Conservation (phyloP, 2,797 vertebrate species). For the Eulemur albifrons region DNA sequence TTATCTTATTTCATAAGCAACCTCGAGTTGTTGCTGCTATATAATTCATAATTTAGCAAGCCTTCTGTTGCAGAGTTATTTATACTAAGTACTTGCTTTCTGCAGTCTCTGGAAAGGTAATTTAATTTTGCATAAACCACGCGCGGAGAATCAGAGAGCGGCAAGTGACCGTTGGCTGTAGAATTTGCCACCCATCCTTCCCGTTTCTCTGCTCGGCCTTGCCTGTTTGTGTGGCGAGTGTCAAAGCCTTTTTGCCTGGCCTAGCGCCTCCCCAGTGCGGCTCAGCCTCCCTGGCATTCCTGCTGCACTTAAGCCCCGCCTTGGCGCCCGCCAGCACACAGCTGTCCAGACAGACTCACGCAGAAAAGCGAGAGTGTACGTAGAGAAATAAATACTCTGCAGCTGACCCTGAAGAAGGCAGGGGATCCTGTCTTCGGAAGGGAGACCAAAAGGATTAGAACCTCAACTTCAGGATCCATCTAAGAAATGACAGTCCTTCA, state of each 20-base stretch:
- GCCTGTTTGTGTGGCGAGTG: rapidly evolving
- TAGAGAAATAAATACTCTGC: not conserved
- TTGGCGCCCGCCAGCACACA: not conserved
- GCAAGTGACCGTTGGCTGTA: rapidly evolving
- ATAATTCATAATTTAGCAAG: not conserved
- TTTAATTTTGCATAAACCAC: not conserved
- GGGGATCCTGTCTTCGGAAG: not conserved
- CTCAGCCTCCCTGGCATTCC: not conserved
- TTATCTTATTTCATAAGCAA: not conserved
- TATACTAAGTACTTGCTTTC: not conserved
- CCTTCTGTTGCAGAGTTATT: not conserved
- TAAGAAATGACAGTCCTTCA: not conserved
- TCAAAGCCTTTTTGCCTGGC: rapidly evolving
- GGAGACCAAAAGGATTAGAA: not conserved
- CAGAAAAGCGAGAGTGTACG: not conserved
- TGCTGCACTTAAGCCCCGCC: not conserved
- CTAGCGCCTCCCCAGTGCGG: rapidly evolving
- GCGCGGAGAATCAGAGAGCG: not conserved
- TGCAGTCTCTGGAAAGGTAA: not conserved
- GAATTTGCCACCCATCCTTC: rapidly evolving
- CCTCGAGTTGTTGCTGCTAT: not conserved
- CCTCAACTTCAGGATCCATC: not conserved
- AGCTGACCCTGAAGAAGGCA: not conserved
- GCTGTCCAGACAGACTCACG: not conserved
- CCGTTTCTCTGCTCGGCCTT: not conserved